Evolutionary conservation across 2,888 invertebrate genomes (phyloP), one percentile per base, ranked within the genome.

Genomic region (Embidobia sp.): DNA sequence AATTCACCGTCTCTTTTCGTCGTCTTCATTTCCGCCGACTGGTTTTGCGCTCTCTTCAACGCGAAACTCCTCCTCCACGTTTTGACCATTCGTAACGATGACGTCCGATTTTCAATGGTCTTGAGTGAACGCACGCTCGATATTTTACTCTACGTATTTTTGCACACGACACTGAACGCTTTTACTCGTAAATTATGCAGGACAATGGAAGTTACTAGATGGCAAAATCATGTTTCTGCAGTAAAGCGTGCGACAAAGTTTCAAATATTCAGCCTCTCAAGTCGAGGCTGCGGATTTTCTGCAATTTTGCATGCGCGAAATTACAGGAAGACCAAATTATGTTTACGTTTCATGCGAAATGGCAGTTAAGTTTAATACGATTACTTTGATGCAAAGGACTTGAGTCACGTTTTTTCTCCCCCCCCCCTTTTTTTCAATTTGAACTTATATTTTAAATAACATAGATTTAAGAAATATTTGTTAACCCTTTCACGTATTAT

Each of bases 101-200:
- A 66, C 70, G 59, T 67, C 33, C 61, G 37, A 59, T 67, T 57
- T 44, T 59, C 59, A 63, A 48, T 61, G 37, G 16, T 48, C 48
- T 27, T 18, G 37, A 40, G 48, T 27, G 51, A n/a, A 59, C 29
- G 15, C 26, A 13, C 26, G 61, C 44, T 51, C 42, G 35, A 53
- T 49, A 61, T 42, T 57, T 57, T 31, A 42, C 27, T 42, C 0
- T 27, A 48, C 37, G 27, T 55, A 42, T 35, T 37, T 44, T 53
- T 67, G 48, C 61, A 37, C 37, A 44, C 37, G 35, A 59, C 59
- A 59, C 33, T 46, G 26, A 26, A 46, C 35, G 35, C 35, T 26
- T 26, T 27, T 35, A 26, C 48, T 48, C 37, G 37, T 48, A 61
- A 48, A 61, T 48, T 61, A 61, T 61, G 48, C 48, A 61, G 26